Conservation (phyloP, 2,888 invertebrate species). For the Xanthostigma xanthostigma region DNA sequence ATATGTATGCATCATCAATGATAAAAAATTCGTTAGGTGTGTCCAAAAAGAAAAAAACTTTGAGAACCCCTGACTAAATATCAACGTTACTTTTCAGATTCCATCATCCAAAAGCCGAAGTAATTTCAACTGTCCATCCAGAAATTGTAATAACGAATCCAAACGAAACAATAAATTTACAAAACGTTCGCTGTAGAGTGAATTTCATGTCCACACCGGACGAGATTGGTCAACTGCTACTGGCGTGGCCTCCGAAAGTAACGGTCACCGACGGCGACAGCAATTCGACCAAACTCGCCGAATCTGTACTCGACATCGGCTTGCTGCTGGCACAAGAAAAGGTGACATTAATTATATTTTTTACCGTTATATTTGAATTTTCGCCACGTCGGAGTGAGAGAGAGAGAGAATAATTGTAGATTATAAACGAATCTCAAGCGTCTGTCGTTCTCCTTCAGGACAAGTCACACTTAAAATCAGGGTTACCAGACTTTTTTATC, state of each 20-base stretch:
- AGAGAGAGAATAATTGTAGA: too few species aligned
- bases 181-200: slow-evolving; percentile 23
- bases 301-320: slow-evolving; percentile 16
- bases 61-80: too few species aligned
- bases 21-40: too few species aligned
- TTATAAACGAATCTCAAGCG: too few species aligned
- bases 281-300: slow-evolving; percentile 15
- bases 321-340: too few species aligned
- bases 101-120: slow-evolving; percentile 24
- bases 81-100: slow-evolving; percentile 16
- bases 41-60: too few species aligned
- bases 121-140: slow-evolving; percentile 18
- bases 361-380: too few species aligned
- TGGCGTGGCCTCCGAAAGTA: slow-evolving; percentile 23
- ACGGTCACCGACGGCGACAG: slow-evolving; percentile 20
- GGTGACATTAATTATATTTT: slow-evolving; percentile 8
- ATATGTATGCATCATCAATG: too few species aligned
- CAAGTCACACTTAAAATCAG: too few species aligned
- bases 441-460: too few species aligned
- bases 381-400: too few species aligned
- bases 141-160: slow-evolving; percentile 13
- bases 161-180: slow-evolving; percentile 18
- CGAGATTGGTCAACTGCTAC: slow-evolving; percentile 22
- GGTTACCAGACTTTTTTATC: too few species aligned
- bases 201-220: slow-evolving; percentile 23